Percentiles rank a stretch among this genome's conserved stretches.
These are phyloP conservation scores for Habrosyne pyritoides DNA, from an alignment of 2,888 invertebrate genomes.

Conservation along the genomic window DNA sequence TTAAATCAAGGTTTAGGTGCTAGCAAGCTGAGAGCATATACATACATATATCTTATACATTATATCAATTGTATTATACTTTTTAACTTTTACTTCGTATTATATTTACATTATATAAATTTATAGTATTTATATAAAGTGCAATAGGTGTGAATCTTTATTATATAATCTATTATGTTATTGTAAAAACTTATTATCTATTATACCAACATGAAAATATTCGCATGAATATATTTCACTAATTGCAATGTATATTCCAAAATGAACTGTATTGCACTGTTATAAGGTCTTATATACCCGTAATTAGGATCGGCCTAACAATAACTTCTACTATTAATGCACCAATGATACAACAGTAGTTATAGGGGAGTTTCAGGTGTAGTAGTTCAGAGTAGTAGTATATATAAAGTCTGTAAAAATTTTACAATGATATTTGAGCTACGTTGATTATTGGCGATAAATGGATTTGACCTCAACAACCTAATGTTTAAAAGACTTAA, in stretches of 20 bases:
- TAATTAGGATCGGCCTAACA: background rate
- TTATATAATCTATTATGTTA: background rate
- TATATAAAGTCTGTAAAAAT: background rate
- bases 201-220: background rate
- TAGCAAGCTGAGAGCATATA: conserved; percentile 54
- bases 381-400: no score
- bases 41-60: conserved; percentile 29
- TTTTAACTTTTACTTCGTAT: conserved; percentile 27
- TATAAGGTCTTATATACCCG: background rate
- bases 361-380: background rate
- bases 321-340: background rate
- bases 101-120: conserved; percentile 21
- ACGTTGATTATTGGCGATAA: no score
- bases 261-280: background rate
- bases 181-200: background rate
- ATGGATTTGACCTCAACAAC: no score
- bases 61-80: conserved; percentile 26
- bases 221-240: background rate
- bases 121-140: background rate
- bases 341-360: background rate
- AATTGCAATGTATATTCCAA: background rate
- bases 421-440: background rate
- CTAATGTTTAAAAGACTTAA: no score
- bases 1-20: conserved; percentile 70
- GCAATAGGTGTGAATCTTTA: background rate